Evolutionary conservation across 2,113 vertebrate species (phyloP).

Genomic region (Parotia lawesii): DNA sequence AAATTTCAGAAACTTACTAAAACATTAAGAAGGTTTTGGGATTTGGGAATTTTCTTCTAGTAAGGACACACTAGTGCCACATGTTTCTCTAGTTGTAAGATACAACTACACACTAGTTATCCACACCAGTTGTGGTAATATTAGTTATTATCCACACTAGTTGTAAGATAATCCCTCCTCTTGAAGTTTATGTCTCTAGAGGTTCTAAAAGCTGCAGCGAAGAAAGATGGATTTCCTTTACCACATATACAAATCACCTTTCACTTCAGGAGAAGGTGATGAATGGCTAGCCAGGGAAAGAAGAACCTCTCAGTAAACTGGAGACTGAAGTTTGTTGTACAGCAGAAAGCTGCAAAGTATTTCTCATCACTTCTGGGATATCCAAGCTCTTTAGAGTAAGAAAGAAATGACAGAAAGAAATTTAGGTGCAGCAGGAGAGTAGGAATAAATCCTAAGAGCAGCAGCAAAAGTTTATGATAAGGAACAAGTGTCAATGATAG

Average conservation of each 20-base stretch:
- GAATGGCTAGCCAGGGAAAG: not conserved
- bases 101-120: too few relatives aligned
- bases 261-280: not conserved
- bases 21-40: not conserved
- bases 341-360: not conserved
- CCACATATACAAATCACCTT: not conserved
- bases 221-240: not conserved
- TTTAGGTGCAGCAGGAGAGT: not conserved
- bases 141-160: too few relatives aligned
- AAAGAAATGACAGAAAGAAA: not conserved
- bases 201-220: not conserved
- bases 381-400: not conserved
- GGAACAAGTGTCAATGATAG: not conserved
- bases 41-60: not conserved
- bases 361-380: not conserved
- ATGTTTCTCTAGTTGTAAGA: not conserved
- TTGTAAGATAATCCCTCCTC: not conserved
- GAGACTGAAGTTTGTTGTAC: not conserved
- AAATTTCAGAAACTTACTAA: not conserved
- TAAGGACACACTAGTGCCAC: not conserved
- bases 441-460: not conserved
- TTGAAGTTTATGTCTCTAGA: not conserved
- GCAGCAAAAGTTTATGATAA: not conserved
- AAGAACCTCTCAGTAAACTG: not conserved
- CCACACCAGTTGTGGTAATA: too few relatives aligned